Evolutionary conservation across 1,140 invertebrate genomes (phyloP).

Genomic region (Spodoptera frugiperda): DNA sequence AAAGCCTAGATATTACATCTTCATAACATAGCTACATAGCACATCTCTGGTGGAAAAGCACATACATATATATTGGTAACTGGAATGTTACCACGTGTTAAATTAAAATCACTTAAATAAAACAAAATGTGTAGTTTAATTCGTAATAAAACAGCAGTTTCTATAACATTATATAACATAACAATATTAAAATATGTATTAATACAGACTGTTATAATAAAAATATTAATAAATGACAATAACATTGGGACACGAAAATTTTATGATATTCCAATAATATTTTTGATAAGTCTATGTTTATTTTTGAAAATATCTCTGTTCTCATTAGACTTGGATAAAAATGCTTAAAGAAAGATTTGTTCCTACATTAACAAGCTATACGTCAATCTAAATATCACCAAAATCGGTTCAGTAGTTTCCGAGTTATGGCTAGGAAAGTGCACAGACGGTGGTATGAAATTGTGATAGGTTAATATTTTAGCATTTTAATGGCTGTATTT

Average conservation of each 20-base stretch:
- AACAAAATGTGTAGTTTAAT: too few species aligned
- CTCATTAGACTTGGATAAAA: not conserved
- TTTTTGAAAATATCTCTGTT: not conserved
- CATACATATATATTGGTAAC: too few species aligned
- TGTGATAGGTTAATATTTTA: not conserved
- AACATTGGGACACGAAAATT: not conserved
- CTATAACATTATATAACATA: too few species aligned
- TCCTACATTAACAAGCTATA: not conserved
- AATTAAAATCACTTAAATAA: too few species aligned
- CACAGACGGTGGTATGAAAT: not conserved
- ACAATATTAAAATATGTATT: not conserved
- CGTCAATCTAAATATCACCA: not conserved
- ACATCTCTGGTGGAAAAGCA: too few species aligned
- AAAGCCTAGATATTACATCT: too few species aligned
- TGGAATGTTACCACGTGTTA: too few species aligned
- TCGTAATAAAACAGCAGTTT: too few species aligned
- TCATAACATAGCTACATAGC: too few species aligned
- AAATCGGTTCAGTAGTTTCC: conserved; percentile 13
- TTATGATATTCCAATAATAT: not conserved
- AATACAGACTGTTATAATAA: not conserved
- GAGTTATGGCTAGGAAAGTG: not conserved
- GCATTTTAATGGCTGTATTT: not conserved
- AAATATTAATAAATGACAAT: not conserved
- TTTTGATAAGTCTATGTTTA: not conserved
- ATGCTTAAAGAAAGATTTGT: not conserved